These are phyloP conservation scores for Volucella inanis DNA, from an alignment of 2,888 invertebrate genomes.

Conservation along the genomic window DNA sequence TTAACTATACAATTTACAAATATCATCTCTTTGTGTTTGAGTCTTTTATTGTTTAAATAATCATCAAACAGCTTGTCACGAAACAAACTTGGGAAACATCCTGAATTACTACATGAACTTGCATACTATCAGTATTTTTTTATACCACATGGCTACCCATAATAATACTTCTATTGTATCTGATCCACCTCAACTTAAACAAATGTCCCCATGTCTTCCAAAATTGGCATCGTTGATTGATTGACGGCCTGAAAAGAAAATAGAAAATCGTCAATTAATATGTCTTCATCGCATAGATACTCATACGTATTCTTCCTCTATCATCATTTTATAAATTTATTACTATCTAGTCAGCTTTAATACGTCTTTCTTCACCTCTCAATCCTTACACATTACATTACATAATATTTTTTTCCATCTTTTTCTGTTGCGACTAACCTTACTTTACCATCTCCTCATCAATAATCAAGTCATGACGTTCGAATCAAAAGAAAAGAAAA, in stretches of 20 bases:
- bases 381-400: conserved; percentile 44
- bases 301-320: conserved; percentile 5
- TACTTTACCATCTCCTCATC: conserved; percentile 50
- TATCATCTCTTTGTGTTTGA: no score
- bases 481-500: conserved; percentile 14
- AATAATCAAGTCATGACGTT: conserved; percentile 65
- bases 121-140: no score
- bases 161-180: conserved; percentile 4
- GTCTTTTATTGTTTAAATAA: no score
- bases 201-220: conserved; percentile 4
- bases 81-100: no score
- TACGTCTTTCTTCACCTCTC: not conserved
- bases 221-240: conserved; percentile 32
- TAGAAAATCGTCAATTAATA: conserved; percentile 51
- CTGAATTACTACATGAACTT: no score
- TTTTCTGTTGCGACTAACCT: not conserved
- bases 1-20: no score
- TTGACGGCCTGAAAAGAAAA: conserved; percentile 35
- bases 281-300: conserved; percentile 35
- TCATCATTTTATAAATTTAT: conserved; percentile 36
- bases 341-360: conserved; percentile 31
- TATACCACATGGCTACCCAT: no score
- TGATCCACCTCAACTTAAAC: not conserved
- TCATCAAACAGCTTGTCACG: no score
- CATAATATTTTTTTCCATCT: conserved; percentile 31